Evolutionary conservation across 2,888 invertebrate genomes (phyloP), one percentile per base, ranked within the genome.

Genomic region (Drosophila formosana): DNA sequence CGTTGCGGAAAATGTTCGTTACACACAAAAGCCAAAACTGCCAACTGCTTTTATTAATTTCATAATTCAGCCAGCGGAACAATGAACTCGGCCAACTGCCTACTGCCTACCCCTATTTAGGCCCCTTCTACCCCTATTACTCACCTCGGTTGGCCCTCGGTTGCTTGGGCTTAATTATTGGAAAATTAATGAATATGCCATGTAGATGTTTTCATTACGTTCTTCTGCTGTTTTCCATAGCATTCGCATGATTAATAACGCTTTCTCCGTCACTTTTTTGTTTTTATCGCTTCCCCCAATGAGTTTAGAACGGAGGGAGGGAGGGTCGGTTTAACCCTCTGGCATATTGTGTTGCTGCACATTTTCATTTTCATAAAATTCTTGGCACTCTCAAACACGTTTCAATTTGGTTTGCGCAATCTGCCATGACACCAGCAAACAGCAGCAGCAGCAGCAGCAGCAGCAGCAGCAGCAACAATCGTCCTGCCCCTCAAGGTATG

Each of bases 161-260:
- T 62, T 49, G n/a, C n/a, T n/a, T n/a, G 25, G 25, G 66, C 84
- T 89, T 85, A 89, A 85, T 85, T 85, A 85, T 85, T 87, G 85
- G 88, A 80, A 87, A 84, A 89, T 85, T 85, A 89, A 89, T 85
- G 84, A 85, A 85, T 80, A 75, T 76, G 87, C 78, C 84, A 68
- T 80, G 78, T 73, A 79, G 81, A 79, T 76, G 76, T 73, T 75
- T 88, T 82, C 78, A 78, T 77, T 72, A 58, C 53, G 68, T 30
- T 8, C 41, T 9, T 41, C 56, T 58, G 30, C 53, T 28, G 37
- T 6, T 53, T 57, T 58, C 41, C 45, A 28, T 46, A 43, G 32
- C 55, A 57, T 68, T 74, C 53, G 64, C 73, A 77, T 74, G 79
- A 80, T 74, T 79, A 79, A 79, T 80, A 64, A 69, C 53, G 46